Base-by-base conservation (phyloP, 2,797 vertebrate genomes). In the Pseudochaenichthys georgianus region DNA sequence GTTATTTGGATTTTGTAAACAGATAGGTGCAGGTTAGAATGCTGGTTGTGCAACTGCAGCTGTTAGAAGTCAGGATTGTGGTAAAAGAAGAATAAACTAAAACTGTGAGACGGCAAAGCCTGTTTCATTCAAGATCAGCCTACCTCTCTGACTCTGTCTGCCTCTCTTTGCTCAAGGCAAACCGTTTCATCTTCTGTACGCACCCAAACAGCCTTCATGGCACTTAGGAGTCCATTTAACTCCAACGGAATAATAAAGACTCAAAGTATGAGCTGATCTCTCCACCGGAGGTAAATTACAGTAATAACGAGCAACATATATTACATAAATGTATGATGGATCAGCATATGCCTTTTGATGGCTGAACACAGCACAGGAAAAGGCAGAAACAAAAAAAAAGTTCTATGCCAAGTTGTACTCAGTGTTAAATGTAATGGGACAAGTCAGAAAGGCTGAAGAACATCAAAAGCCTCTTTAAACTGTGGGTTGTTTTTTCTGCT, bases 391-490 rank as follows among this genome's bases (percentile, higher is more conserved):
- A 50, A 62, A 43, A 28, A 64, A 67, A 38, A 34, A 64, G 23
- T 50, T 70, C 77, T 47, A 68, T 70, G 68, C 77, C 84, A 82
- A 85, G 75, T 79, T 86, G 68, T 82, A 77, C 72, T 84, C 67
- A 16, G 67, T 80, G 83, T 91, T 88, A 83, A 64, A 83, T 85
- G 76, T 88, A 88, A 90, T 82, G 65, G 70, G 70, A 81, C 75
- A 78, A 90, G 82, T 87, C 84, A 87, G 71, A 84, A 77, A 75
- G 75, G 59, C 77, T 81, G 75, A 77, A 80, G 73, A 19, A 77
- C 81, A 88, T 91, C 79, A 93, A 90, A 90, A 79, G 17, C 42
- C 38, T 80, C 77, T 87, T 89, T 75, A 88, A 86, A 85, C 67
- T 47, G 74, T 13, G 58, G 84, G 60, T 68, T 82, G 76, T 80